Evolutionary conservation across 2,888 invertebrate species (phyloP), one percentile per base, ranked within the genome.

Genomic region (Phyllotreta striolata): DNA sequence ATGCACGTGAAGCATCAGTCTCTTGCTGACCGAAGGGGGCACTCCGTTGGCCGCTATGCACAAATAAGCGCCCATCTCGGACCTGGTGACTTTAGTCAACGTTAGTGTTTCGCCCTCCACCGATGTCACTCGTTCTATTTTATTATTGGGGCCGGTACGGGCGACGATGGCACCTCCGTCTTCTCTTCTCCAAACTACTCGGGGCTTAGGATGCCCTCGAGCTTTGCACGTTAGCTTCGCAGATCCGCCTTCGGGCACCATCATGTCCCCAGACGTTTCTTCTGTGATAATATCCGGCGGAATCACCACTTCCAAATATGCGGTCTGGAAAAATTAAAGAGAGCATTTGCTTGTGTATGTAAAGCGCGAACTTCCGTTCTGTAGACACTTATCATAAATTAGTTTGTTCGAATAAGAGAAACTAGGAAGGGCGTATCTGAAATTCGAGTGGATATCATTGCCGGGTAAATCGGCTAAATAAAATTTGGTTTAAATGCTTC

Each of bases 161-260:
- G 91, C 88, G 66, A 93, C 90, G 67, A 95, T 91, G 69, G 91
- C 90, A 2, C 89, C 89, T 2, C 92, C 92, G 78, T 95, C 95
- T 82, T 95, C 95, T 65, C 95, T 86, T 69, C 90, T 86, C 95
- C 95, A 95, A 24, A 89, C 86, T 73, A 95, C 92, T 76, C 89
- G 89, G 0, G 95, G 95, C 70, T 91, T 89, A 7, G 94, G 94
- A 77, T 88, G 91, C 3, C 95, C 94, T 64, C 91, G 86, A 1
- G 94, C 93, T 79, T 91, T 92, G 82, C 95, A 95, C 65, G 92
- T 88, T 72, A 95, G 84, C 80, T 93, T 94, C 0, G 93, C 93
- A 5, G 92, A 90, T 41, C 94, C 93, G 56, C 94, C 94, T 83
- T 95, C 95, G n/a, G 93, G 93, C 59, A 95, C 94, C 92, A 94